phyloP scores from a whole-genome alignment of 2,888 invertebrate genomes.

The Pyrochroa serraticornis region DNA sequence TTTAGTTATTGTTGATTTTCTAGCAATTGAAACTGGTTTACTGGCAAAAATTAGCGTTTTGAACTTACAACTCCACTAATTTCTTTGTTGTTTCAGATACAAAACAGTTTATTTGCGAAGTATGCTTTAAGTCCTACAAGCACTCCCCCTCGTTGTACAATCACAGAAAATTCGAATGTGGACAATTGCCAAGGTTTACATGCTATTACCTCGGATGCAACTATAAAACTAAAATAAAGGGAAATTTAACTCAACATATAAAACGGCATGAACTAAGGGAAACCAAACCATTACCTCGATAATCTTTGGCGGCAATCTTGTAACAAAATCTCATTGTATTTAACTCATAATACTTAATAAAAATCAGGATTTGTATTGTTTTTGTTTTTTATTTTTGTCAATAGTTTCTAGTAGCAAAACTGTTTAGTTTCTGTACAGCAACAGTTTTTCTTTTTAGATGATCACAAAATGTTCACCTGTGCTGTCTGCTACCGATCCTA shows the following conservation, averaged over 20 bases:
- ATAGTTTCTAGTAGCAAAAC: background rate
- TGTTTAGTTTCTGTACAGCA: background rate
- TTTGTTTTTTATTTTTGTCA: background rate
- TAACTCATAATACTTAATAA: background rate
- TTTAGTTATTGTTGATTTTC: background rate
- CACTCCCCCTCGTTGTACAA: constrained; percentile 39
- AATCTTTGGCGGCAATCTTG: too few relatives aligned
- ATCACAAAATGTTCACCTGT: constrained; percentile 12
- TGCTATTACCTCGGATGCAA: constrained; percentile 34
- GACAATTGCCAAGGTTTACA: constrained; percentile 38
- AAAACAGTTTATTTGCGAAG: constrained; percentile 30
- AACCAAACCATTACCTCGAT: too few relatives aligned
- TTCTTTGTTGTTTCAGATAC: constrained; percentile 7
- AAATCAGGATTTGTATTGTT: constrained; percentile 1
- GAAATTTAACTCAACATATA: constrained; percentile 36
- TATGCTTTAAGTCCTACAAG: constrained; percentile 38
- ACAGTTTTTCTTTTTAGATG: constrained; percentile 10
- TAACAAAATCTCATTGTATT: too few relatives aligned
- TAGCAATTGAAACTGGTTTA: background rate
- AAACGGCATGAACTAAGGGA: constrained; percentile 6
- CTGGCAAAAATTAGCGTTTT: too few relatives aligned
- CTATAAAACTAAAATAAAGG: constrained; percentile 35
- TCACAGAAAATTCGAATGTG: constrained; percentile 46
- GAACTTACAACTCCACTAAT: constrained; percentile 2
- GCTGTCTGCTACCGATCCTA: constrained; percentile 36